Conservation (phyloP, 1,140 invertebrate species). For the Adoxophyes honmai region DNA sequence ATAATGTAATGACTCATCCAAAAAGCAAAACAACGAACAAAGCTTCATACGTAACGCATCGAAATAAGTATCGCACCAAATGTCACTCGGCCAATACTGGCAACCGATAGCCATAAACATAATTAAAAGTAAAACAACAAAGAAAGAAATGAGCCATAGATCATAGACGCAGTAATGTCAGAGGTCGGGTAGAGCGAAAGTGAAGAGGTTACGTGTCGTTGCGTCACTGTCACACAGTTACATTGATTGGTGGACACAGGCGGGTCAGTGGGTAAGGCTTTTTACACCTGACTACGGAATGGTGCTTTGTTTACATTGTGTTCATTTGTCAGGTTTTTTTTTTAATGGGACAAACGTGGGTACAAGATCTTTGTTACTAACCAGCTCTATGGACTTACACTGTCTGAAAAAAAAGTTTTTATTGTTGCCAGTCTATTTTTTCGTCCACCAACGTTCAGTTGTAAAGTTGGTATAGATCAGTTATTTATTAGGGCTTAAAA, state of each 20-base stretch:
- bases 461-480: too few relatives aligned
- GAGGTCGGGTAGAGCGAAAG: conserved; percentile 58
- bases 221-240: conserved; percentile 26
- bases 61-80: background rate
- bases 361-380: too few relatives aligned
- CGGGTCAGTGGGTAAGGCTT: conserved; percentile 40
- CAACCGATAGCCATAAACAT: background rate
- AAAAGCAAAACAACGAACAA: too few relatives aligned
- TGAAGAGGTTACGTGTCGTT: conserved; percentile 45
- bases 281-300: background rate
- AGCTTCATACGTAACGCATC: too few relatives aligned
- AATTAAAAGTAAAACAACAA: conserved; percentile 13
- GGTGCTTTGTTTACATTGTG: background rate
- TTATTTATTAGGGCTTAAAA: too few relatives aligned
- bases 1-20: too few relatives aligned
- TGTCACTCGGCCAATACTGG: background rate
- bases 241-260: conserved; percentile 40
- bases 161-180: conserved; percentile 41
- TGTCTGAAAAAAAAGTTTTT: too few relatives aligned
- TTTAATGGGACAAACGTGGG: too few relatives aligned
- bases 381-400: too few relatives aligned
- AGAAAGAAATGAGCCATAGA: background rate
- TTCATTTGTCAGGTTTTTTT: background rate
- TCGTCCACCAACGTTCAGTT: too few relatives aligned
- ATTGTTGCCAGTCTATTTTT: too few relatives aligned